phyloP scores from a whole-genome alignment of 2,797 vertebrate genomes.

The Trichosurus vulpecula region DNA sequence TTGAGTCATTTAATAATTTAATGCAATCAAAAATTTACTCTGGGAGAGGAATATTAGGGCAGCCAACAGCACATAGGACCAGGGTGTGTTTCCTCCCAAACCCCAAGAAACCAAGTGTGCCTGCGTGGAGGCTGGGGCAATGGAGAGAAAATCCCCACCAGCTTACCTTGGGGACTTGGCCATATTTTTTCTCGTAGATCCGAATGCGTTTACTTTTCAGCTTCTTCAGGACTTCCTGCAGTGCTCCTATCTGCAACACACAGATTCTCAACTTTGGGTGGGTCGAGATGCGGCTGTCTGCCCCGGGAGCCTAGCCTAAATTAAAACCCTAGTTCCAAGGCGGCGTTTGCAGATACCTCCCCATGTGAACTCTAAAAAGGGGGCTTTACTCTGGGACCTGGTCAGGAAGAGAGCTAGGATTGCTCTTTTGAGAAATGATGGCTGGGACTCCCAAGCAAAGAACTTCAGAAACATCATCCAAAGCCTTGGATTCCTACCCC shows the following conservation, averaged over 20 bases:
- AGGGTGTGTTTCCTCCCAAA: background rate
- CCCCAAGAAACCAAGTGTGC: background rate
- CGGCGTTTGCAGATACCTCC: background rate
- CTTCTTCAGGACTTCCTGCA: conserved; percentile 89
- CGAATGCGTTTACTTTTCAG: conserved; percentile 88
- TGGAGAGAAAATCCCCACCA: background rate
- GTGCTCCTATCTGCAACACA: conserved; percentile 86
- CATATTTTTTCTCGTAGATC: conserved; percentile 87
- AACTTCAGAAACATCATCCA: background rate
- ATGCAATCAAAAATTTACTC: background rate
- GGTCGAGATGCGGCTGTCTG: conserved; percentile 11
- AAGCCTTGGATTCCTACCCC: background rate
- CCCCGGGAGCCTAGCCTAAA: conserved; percentile 50
- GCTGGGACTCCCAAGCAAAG: background rate
- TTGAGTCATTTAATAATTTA: conserved; percentile 5
- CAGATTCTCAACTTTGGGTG: background rate
- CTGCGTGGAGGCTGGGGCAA: background rate
- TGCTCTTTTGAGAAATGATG: background rate
- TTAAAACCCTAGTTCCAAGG: conserved; percentile 10
- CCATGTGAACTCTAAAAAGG: background rate
- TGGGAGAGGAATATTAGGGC: background rate
- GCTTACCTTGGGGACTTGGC: conserved; percentile 88
- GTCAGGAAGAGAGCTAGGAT: background rate
- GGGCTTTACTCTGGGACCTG: background rate
- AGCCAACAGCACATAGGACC: background rate